A percentile compares a stretch with the other conserved stretches of the same genome.
phyloP scores from a whole-genome alignment of 2,113 vertebrate genomes.

The Sander vitreus region DNA sequence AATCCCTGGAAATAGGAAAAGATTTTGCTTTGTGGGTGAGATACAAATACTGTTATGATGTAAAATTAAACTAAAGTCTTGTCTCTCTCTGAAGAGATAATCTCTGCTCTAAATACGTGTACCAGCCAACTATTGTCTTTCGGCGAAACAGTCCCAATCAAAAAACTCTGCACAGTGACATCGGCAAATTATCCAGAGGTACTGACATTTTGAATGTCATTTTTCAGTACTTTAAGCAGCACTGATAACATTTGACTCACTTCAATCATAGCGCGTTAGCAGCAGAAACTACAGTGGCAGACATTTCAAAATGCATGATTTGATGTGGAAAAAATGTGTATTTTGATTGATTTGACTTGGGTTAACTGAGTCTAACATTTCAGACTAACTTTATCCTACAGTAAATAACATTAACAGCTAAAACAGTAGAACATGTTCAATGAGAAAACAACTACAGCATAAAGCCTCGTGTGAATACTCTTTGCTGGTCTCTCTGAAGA shows the following conservation, averaged over 20 bases:
- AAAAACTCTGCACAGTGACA: constrained; percentile 1
- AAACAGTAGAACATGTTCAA: neutral
- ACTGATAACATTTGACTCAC: neutral
- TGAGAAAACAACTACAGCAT: neutral
- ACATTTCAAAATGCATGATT: neutral
- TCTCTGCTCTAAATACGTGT: constrained; percentile 20
- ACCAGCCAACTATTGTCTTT: neutral
- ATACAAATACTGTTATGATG: constrained; percentile 55
- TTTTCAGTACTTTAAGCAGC: constrained; percentile 27
- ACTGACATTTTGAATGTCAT: constrained; percentile 2
- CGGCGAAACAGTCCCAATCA: neutral
- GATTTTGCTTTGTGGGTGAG: constrained; percentile 61
- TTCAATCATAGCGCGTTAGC: neutral
- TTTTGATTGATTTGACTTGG: constrained; percentile 5
- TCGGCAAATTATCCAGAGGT: neutral
- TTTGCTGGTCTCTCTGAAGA: neutral
- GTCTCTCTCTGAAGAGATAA: constrained; percentile 34
- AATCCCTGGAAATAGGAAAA: constrained; percentile 68
- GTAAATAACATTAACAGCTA: neutral
- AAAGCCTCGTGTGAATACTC: neutral
- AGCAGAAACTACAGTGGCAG: neutral
- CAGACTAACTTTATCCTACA: neutral
- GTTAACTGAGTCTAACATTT: neutral
- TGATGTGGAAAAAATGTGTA: constrained; percentile 7
- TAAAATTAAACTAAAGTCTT: constrained; percentile 60